phyloP scores from a whole-genome alignment of 2,888 invertebrate species.

The Apodemia duryi region DNA sequence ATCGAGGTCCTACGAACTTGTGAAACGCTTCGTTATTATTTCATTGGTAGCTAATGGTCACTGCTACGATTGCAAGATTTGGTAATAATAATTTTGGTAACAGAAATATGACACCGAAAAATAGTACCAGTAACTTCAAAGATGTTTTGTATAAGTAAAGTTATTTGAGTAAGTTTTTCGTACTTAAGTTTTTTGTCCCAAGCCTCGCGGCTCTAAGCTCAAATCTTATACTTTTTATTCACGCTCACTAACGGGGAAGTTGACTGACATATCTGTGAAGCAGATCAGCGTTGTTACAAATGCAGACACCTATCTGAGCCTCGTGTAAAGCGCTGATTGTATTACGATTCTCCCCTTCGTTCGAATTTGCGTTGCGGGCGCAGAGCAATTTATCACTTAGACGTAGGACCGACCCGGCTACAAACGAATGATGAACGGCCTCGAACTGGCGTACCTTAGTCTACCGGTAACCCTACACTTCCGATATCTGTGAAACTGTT shows the following conservation, averaged over 20 bases:
- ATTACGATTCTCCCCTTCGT: conserved; percentile 66
- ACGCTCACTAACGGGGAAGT: conserved; percentile 26
- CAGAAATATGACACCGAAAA: too few species aligned
- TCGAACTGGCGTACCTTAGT: conserved; percentile 35
- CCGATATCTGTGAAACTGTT: conserved; percentile 26
- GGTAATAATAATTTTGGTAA: too few species aligned
- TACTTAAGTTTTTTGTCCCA: neutral
- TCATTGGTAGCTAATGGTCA: too few species aligned
- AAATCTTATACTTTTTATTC: conserved; percentile 3
- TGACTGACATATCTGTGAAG: conserved; percentile 29
- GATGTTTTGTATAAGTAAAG: too few species aligned
- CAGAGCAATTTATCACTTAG: conserved; percentile 76
- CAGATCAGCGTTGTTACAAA: conserved; percentile 39
- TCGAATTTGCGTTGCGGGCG: conserved; percentile 70
- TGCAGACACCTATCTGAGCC: conserved; percentile 63
- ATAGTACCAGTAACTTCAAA: neutral
- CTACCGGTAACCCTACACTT: conserved; percentile 42
- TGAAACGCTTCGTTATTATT: too few species aligned
- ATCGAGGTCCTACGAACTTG: too few species aligned
- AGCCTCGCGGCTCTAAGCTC: neutral
- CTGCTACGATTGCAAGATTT: too few species aligned
- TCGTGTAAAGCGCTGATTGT: conserved; percentile 66
- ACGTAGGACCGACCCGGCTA: conserved; percentile 53
- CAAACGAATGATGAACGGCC: conserved; percentile 54
- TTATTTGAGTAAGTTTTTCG: too few species aligned